Evolutionary conservation across 2,113 vertebrate species (phyloP), one percentile per base, ranked within the genome.

Genomic region (Ailuropoda melanoleuca): DNA sequence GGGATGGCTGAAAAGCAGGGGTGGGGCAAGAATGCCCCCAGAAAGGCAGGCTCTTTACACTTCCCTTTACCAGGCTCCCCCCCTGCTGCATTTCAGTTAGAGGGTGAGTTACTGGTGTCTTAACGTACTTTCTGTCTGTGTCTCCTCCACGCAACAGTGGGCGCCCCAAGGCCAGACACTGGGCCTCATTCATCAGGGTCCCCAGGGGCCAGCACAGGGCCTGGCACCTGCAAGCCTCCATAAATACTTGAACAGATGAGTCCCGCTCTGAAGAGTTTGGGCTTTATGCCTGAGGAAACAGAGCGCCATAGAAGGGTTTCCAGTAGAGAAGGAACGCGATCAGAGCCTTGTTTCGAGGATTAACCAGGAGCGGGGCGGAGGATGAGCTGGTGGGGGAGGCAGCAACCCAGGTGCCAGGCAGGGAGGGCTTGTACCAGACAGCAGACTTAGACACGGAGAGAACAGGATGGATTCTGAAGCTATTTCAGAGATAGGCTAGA

Each of bases 401-500:
- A 1, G 87, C 21, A 62, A 86, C 58, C 78, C 56, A 84, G 78
- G 93, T 56, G 43, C 90, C 8, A 50, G 92, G 84, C 93, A 81
- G 90, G 92, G 86, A 92, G 96, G 84, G 34, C 90, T 46, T 39
- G 74, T 77, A 53, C 92, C 96, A 97, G 97, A 98, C 84, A 93
- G 96, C 62, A 75, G 96, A 58, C 90, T 29, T 7, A 3, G 70
- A 81, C 72, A 68, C 14, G 13, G 72, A 55, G 87, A 80, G 88
- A 90, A 55, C 15, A 1, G 72, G 72, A 26, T 60, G 90, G 81
- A 82, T 82, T 92, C 97, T 86, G 90, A 81, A 93, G 93, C 95
- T 94, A 90, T 97, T 97, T 97, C 96, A 95, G 88, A 97, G 98
- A 93, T 31, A 97, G 93, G 77, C 96, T 72, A 94, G 97, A 97